Conservation (phyloP, 2,888 invertebrate species). For the Trichopoda pennipes region DNA sequence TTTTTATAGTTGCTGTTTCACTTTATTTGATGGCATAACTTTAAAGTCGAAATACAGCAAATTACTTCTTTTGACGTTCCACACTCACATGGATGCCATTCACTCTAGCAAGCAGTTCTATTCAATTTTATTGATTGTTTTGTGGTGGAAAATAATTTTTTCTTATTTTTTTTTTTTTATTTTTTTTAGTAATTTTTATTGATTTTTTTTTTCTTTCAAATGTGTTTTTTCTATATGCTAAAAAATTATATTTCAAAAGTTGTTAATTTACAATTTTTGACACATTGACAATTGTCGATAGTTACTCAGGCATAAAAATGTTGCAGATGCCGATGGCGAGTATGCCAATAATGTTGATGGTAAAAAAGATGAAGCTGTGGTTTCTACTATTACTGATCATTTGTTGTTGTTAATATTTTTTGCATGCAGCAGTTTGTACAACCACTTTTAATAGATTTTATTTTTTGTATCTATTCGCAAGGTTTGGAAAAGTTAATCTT, state of each 20-base stretch:
- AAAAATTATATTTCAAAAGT: slow-evolving; percentile 62
- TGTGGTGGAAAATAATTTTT: slow-evolving; percentile 41
- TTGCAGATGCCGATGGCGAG: slow-evolving; percentile 48
- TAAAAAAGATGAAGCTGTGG: slow-evolving; percentile 23
- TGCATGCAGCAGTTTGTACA: neutral
- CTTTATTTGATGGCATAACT: slow-evolving; percentile 68
- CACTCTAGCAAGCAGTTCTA: neutral
- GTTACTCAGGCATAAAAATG: slow-evolving; percentile 61
- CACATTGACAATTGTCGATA: slow-evolving; percentile 68
- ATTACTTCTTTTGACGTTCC: slow-evolving; percentile 55
- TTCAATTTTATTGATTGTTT: slow-evolving; percentile 24
- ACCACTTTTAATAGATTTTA: slow-evolving; percentile 36
- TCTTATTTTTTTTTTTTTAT: slow-evolving; percentile 25
- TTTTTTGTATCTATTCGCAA: slow-evolving; percentile 40
- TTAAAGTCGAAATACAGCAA: slow-evolving; percentile 67
- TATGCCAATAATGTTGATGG: neutral
- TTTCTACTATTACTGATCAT: slow-evolving; percentile 30
- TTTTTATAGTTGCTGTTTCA: slow-evolving; percentile 53
- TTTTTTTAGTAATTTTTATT: slow-evolving; percentile 51
- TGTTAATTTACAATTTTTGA: slow-evolving; percentile 68
- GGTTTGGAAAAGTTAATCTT: slow-evolving; percentile 62
- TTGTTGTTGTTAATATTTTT: neutral
- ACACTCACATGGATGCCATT: neutral
- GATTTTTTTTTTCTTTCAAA: slow-evolving; percentile 45
- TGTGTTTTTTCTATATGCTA: slow-evolving; percentile 5